Evolutionary conservation across 2,797 vertebrate species (phyloP), one percentile per base, ranked within the genome.

Genomic region (Cebuella pygmaea): DNA sequence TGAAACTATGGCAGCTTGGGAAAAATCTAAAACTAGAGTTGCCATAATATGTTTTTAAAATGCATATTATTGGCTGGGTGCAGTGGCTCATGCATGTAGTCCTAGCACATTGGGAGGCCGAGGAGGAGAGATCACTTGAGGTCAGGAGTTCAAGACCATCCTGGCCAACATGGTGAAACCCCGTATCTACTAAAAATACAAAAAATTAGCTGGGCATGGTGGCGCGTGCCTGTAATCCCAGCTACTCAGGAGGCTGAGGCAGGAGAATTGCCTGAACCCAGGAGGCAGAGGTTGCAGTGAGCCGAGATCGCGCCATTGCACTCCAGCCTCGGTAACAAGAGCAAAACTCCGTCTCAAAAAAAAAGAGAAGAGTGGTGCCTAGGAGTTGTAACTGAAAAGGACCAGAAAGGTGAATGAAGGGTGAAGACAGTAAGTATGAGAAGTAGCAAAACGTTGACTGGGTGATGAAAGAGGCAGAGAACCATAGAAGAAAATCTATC

Each of bases 11-110:
- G 46, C 80, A 84, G n/a, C 17, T 74, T 88, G 50, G n/a, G 61
- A 76, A 93, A 90, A 93, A 67, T 15, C 4, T 86, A 67, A 89
- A 96, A 88, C 36, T 90, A 67, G 70, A 92, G n/a, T 88, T 93
- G 46, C 11, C 33, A 72, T 48, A 27, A 64, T 41, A 26, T 79
- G 97, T 82, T 61, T 76, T 20, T 67, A 67, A 67, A n/a, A 67
- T 67, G 3, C 61, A n/a, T 67, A 6, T 67, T 67, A 67, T 67
- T 1, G 4, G 30, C 61, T 33, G 7, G 61, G 30, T 7, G 0
- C 0, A 3, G 30, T 67, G 61, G 61, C 61, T 67, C 61, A 67
- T 3, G 30, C 61, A 30, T n/a, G 30, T 67, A n/a, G n/a, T 67
- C 61, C 30, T 33, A 67, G 61, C 61, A 67, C 30, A n/a, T n/a